Evolutionary conservation across 2,113 vertebrate genomes (phyloP).

Genomic region (Heloderma charlesbogerti): DNA sequence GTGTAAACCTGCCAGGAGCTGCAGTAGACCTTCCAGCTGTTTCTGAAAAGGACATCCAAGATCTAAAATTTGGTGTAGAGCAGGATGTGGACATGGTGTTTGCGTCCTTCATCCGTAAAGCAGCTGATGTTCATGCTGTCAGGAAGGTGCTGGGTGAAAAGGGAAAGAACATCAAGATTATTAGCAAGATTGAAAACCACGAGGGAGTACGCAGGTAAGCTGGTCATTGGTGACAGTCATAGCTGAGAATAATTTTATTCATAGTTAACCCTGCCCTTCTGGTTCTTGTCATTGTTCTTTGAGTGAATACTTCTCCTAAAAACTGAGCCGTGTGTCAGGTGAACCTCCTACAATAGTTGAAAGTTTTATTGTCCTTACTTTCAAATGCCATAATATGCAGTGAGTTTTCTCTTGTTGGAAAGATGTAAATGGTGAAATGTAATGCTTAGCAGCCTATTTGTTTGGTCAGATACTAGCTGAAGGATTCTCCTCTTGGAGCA

Average conservation of each 20-base stretch:
- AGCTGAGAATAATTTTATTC: background rate
- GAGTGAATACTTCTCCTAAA: background rate
- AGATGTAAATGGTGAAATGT: background rate
- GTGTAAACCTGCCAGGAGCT: constrained; percentile 94
- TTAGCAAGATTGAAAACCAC: constrained; percentile 99
- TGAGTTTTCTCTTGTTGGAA: background rate
- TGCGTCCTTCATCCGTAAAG: constrained; percentile 98
- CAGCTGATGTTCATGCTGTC: constrained; percentile 91
- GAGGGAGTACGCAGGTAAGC: constrained; percentile 94
- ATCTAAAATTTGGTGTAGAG: constrained; percentile 93
- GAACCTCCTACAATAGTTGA: background rate
- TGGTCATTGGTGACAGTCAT: too few species aligned
- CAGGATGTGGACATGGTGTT: constrained; percentile 98
- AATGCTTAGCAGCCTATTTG: background rate
- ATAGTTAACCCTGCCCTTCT: background rate
- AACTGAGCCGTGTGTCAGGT: background rate
- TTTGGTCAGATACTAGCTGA: background rate
- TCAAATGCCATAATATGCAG: background rate
- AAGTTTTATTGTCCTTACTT: background rate
- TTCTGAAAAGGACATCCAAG: constrained; percentile 94
- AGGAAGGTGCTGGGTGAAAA: constrained; percentile 93
- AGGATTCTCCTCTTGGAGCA: background rate
- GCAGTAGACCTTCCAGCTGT: constrained; percentile 93
- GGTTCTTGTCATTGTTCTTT: too few species aligned
- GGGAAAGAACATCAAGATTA: constrained; percentile 96